These are phyloP conservation scores for Anseranas semipalmata DNA, from an alignment of 2,113 vertebrate species.

Conservation along the genomic window DNA sequence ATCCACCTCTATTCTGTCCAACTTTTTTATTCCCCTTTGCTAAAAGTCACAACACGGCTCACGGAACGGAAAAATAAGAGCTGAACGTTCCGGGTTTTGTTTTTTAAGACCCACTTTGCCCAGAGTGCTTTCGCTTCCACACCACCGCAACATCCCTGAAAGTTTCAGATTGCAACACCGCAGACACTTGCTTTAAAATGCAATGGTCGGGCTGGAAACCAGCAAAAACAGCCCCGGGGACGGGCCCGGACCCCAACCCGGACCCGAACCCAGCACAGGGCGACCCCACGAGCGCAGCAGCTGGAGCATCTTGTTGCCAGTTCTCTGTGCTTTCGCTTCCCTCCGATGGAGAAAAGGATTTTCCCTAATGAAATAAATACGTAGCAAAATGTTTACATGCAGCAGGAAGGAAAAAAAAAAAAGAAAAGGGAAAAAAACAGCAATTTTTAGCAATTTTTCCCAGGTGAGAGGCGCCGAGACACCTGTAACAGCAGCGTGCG, in stretches of 20 bases:
- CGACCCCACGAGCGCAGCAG: neutral
- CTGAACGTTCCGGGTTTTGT: neutral
- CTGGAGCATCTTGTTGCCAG: neutral
- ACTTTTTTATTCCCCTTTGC: neutral
- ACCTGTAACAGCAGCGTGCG: neutral
- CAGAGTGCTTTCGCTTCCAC: neutral
- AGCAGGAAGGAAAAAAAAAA: neutral
- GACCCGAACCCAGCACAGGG: too few relatives aligned
- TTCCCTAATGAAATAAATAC: neutral
- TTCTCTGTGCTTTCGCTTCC: neutral
- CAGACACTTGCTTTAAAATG: neutral
- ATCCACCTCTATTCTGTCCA: neutral
- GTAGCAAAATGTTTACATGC: neutral
- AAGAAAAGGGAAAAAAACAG: neutral
- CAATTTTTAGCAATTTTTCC: neutral
- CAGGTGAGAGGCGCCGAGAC: accelerated
- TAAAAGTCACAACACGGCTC: neutral
- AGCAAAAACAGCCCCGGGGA: neutral
- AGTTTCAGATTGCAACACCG: neutral
- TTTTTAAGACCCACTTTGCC: neutral
- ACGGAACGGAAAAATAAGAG: neutral
- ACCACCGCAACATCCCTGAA: neutral
- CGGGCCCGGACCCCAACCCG: too few relatives aligned
- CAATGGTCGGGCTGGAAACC: neutral
- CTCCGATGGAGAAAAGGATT: accelerated